Evolutionary conservation across 2,888 invertebrate species (phyloP).

Genomic region (Venusia cambrica): DNA sequence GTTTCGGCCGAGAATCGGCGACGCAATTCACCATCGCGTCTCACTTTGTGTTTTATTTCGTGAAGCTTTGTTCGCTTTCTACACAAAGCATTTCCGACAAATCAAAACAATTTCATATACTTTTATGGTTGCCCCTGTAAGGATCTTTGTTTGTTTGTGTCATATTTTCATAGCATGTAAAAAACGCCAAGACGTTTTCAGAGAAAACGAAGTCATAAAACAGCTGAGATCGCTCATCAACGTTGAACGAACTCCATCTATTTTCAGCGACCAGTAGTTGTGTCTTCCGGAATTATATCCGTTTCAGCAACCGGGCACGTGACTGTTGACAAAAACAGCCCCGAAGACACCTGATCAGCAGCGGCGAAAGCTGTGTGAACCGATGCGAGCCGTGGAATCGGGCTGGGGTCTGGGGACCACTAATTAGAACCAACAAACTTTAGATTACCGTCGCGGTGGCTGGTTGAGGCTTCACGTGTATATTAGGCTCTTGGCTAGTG

Average conservation of each 20-base stretch:
- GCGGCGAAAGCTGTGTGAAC: conserved; percentile 34
- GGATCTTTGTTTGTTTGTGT: too few species aligned
- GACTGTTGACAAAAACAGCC: conserved; percentile 66
- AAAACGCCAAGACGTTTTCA: too few species aligned
- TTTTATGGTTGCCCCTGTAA: too few species aligned
- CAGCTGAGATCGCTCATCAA: too few species aligned
- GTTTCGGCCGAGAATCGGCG: conserved; percentile 6
- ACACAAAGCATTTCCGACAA: too few species aligned
- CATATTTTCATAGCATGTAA: too few species aligned
- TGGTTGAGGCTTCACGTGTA: conserved; percentile 15
- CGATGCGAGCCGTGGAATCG: conserved; percentile 23
- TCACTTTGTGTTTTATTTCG: neutral
- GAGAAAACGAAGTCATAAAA: too few species aligned
- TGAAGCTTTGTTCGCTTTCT: too few species aligned
- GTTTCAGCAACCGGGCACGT: conserved; percentile 60
- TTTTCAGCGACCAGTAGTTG: conserved; percentile 13
- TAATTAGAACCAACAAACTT: conserved; percentile 30
- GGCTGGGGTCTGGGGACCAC: conserved; percentile 21
- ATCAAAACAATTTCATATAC: too few species aligned
- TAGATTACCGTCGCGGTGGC: conserved; percentile 16
- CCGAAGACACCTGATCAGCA: conserved; percentile 45
- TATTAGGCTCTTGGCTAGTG: conserved; percentile 12
- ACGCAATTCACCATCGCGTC: conserved; percentile 9
- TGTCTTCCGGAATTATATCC: conserved; percentile 1
- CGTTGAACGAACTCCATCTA: too few species aligned